phyloP scores from a whole-genome alignment of 2,113 vertebrate genomes.

The Scartelaos histophorus region DNA sequence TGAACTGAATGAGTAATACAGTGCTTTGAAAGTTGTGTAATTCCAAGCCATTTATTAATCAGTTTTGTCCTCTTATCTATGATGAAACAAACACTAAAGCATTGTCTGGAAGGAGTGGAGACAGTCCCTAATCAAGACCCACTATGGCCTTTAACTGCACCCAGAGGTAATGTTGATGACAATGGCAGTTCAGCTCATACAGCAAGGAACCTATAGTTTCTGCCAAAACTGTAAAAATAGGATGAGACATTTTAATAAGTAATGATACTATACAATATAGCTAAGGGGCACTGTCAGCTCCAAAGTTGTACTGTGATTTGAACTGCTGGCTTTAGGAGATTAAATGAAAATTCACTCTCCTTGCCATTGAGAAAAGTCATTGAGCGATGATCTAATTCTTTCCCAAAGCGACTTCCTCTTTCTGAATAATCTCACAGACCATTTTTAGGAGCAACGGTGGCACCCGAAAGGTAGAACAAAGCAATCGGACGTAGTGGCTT shows the following conservation, averaged over 20 bases:
- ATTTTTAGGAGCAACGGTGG: constrained; percentile 49
- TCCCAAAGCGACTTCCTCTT: constrained; percentile 48
- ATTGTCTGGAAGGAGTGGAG: background rate
- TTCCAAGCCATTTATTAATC: background rate
- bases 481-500: constrained; percentile 42
- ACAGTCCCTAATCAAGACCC: background rate
- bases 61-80: background rate
- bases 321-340: constrained; percentile 9
- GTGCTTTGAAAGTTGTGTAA: background rate
- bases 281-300: background rate
- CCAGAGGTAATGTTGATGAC: background rate
- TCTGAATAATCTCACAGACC: constrained; percentile 38
- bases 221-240: too few species aligned
- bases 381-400: constrained; percentile 56
- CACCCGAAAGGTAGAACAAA: constrained; percentile 55
- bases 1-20: too few species aligned
- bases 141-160: too few species aligned
- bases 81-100: background rate
- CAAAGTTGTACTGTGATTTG: constrained; percentile 17
- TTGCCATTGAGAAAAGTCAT: constrained; percentile 35
- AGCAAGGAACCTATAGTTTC: too few species aligned
- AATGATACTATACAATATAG: too few species aligned
- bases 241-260: too few species aligned
- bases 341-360: constrained; percentile 45
- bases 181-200: too few species aligned